A percentile compares a stretch with the other conserved stretches of the same genome.
These are phyloP conservation scores for Pteria penguin DNA, from an alignment of 2,888 invertebrate genomes.

Conservation along the genomic window DNA sequence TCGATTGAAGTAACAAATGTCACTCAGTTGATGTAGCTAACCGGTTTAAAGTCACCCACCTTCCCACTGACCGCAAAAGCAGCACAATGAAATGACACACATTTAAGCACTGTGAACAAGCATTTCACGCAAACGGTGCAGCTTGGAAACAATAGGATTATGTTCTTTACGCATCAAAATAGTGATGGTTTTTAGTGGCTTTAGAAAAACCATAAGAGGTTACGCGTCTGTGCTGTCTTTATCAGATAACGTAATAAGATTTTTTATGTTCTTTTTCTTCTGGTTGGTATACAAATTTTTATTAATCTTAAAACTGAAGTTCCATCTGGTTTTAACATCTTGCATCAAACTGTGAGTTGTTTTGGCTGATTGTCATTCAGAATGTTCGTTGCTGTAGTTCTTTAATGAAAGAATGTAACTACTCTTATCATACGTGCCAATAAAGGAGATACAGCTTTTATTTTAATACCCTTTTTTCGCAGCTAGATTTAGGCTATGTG, in stretches of 20 bases:
- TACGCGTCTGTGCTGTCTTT: slow-evolving; percentile 35
- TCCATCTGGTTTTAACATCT: slow-evolving; percentile 45
- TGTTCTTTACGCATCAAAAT: slow-evolving; percentile 36
- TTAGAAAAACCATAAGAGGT: slow-evolving; percentile 21
- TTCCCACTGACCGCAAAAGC: no score
- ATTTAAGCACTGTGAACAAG: no score
- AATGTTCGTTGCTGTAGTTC: slow-evolving; percentile 21
- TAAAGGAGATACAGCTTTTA: slow-evolving; percentile 17
- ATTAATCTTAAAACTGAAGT: slow-evolving; percentile 41
- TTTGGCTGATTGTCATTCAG: slow-evolving; percentile 23
- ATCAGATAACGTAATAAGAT: slow-evolving; percentile 42
- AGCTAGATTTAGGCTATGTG: slow-evolving; percentile 39
- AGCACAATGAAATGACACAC: no score
- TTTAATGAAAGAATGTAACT: slow-evolving; percentile 35
- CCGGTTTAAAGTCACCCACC: no score
- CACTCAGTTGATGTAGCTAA: no score
- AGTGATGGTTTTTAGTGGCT: slow-evolving; percentile 44
- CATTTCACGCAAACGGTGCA: slow-evolving; percentile 43
- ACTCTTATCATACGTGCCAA: slow-evolving; percentile 30
- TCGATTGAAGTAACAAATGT: no score
- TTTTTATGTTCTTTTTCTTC: slow-evolving; percentile 31
- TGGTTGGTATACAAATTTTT: slow-evolving; percentile 10
- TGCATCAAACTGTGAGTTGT: slow-evolving; percentile 39
- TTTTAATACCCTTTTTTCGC: slow-evolving; percentile 19
- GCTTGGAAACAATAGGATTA: slow-evolving; percentile 36